These are phyloP conservation scores for Sternarchorhynchus goeldii DNA, from an alignment of 2,797 vertebrate genomes.

Conservation along the genomic window DNA sequence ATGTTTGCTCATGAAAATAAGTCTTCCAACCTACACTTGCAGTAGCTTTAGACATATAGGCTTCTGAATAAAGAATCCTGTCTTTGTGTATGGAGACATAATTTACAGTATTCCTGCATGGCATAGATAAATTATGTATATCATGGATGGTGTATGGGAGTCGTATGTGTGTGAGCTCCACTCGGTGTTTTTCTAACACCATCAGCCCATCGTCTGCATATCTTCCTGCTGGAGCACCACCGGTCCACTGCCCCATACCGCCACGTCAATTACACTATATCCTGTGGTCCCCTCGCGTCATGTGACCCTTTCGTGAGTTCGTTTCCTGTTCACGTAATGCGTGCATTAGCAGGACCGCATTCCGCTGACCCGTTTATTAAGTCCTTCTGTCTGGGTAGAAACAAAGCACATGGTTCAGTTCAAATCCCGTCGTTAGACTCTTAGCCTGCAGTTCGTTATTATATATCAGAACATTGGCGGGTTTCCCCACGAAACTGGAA, in stretches of 20 bases:
- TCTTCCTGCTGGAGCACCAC: constrained; percentile 44
- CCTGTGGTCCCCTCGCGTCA: constrained; percentile 15
- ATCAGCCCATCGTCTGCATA: constrained; percentile 56
- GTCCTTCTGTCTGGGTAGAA: constrained; percentile 62
- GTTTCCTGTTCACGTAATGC: constrained; percentile 12
- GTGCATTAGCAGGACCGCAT: constrained; percentile 36
- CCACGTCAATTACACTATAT: constrained; percentile 41
- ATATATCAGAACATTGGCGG: constrained; percentile 55
- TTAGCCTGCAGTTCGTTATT: constrained; percentile 57
- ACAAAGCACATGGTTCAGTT: constrained; percentile 66
- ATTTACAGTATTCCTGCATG: not conserved
- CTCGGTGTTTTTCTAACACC: constrained; percentile 34
- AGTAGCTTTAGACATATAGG: no score
- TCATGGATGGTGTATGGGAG: not conserved
- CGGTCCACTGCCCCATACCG: constrained; percentile 29
- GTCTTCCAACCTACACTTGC: no score
- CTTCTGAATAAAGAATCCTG: no score
- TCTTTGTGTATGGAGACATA: no score
- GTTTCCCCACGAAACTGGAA: no score
- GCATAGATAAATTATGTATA: not conserved
- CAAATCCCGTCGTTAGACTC: constrained; percentile 66
- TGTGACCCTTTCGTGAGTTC: not conserved
- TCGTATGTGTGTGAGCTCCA: constrained; percentile 1
- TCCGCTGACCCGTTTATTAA: constrained; percentile 74
- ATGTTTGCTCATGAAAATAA: no score